phyloP scores from a whole-genome alignment of 1,140 invertebrate species.

The Lasioglossum baleicum region DNA sequence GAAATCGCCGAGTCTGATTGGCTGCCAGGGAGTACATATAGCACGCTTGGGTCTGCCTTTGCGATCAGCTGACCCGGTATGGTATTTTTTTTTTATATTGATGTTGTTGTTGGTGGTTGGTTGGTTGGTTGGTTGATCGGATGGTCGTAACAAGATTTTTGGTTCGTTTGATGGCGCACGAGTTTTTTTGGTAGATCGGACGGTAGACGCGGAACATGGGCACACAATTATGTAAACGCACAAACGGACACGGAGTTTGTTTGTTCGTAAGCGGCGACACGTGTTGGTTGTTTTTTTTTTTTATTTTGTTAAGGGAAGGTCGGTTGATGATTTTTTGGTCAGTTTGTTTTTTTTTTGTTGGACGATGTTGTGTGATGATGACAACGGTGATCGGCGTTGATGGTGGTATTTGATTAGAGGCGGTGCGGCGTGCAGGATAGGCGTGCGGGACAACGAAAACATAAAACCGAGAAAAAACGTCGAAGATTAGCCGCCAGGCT shows the following conservation, averaged over 20 bases:
- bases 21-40: conserved; percentile 63
- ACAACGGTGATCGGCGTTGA: conserved; percentile 15
- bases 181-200: too few species aligned
- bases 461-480: conserved; percentile 75
- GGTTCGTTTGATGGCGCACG: neutral
- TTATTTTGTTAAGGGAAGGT: conserved; percentile 31
- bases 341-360: conserved; percentile 20
- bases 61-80: conserved; percentile 66
- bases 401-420: conserved; percentile 51
- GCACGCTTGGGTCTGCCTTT: conserved; percentile 61
- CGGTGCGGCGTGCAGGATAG: conserved; percentile 58
- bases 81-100: conserved; percentile 23
- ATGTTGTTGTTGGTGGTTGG: conserved; percentile 39
- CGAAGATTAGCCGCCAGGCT: conserved; percentile 24
- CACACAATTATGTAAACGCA: too few species aligned
- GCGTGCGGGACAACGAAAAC: conserved; percentile 76
- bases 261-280: too few species aligned
- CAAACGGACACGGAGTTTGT: too few species aligned
- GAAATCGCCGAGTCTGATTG: conserved; percentile 77
- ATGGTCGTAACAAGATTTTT: too few species aligned
- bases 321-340: conserved; percentile 40
- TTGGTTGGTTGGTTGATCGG: neutral
- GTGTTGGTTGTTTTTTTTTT: conserved; percentile 34
- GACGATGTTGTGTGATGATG: conserved; percentile 36
- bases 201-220: too few species aligned